These are phyloP conservation scores for Artibeus lituratus DNA, from an alignment of 2,797 vertebrate genomes.

Conservation along the genomic window DNA sequence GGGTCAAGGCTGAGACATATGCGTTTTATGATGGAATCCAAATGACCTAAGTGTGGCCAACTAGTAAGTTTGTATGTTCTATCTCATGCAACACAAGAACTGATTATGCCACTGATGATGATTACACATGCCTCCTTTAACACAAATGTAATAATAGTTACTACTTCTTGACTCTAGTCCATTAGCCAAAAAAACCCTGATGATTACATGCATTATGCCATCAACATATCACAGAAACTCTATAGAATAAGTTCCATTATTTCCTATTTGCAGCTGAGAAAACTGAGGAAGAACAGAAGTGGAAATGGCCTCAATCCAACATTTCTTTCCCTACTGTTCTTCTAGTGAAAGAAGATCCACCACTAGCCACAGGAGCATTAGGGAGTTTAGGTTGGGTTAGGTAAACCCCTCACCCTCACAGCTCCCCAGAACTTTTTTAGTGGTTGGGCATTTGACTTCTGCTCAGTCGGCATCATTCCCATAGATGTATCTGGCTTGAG, in stretches of 20 bases:
- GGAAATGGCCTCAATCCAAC: not conserved
- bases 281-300: not conserved
- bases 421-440: not conserved
- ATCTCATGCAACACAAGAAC: not conserved
- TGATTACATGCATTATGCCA: too few relatives aligned
- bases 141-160: not conserved
- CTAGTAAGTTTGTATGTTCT: not conserved
- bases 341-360: not conserved
- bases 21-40: not conserved
- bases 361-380: not conserved
- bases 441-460: not conserved
- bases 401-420: rapidly evolving
- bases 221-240: not conserved
- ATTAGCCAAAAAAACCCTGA: not conserved
- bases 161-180: not conserved
- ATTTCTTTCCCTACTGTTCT: not conserved
- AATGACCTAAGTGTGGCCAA: not conserved
- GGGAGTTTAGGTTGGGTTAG: too few relatives aligned
- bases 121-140: not conserved
- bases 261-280: not conserved
- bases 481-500: not conserved
- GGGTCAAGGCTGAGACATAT: not conserved
- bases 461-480: not conserved
- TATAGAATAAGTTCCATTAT: not conserved
- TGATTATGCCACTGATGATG: not conserved